phyloP scores from a whole-genome alignment of 2,797 vertebrate genomes.

The Acipenser transmontanus region DNA sequence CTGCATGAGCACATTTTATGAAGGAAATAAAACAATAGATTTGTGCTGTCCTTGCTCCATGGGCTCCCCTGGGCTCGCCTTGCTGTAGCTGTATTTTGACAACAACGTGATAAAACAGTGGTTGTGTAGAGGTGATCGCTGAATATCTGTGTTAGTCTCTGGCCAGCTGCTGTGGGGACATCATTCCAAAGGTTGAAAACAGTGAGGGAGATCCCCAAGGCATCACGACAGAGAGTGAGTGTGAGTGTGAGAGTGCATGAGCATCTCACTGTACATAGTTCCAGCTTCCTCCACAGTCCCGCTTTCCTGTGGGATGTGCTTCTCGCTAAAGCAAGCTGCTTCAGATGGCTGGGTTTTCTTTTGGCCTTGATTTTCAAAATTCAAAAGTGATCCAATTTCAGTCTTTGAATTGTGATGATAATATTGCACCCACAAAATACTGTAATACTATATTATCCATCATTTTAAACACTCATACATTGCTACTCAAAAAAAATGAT shows the following conservation, averaged over 20 bases:
- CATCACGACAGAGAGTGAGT: conserved; percentile 3
- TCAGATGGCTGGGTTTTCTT: conserved; percentile 42
- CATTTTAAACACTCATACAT: too few relatives aligned
- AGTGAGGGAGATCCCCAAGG: conserved; percentile 15
- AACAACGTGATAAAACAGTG: conserved; percentile 30
- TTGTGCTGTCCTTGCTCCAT: conserved; percentile 18
- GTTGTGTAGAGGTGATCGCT: conserved; percentile 24
- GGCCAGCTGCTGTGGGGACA: conserved; percentile 6
- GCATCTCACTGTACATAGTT: conserved; percentile 22
- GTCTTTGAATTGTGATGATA: conserved; percentile 45
- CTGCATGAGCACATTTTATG: conserved; percentile 31
- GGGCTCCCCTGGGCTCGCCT: conserved; percentile 14
- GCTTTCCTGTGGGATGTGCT: conserved; percentile 37
- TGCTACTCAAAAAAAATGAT: too few relatives aligned
- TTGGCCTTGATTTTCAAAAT: conserved; percentile 50
- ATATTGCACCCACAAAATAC: too few relatives aligned
- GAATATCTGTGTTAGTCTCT: conserved; percentile 9
- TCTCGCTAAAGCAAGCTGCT: conserved; percentile 35
- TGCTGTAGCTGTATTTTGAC: conserved; percentile 26
- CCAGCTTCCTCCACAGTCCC: conserved; percentile 21
- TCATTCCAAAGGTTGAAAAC: conserved; percentile 9
- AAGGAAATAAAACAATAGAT: conserved; percentile 30
- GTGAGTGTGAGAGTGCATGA: background rate
- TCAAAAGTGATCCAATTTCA: conserved; percentile 51
- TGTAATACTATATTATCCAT: too few relatives aligned